These are phyloP conservation scores for Pheosia gnoma DNA, from an alignment of 2,888 invertebrate species.

Conservation along the genomic window DNA sequence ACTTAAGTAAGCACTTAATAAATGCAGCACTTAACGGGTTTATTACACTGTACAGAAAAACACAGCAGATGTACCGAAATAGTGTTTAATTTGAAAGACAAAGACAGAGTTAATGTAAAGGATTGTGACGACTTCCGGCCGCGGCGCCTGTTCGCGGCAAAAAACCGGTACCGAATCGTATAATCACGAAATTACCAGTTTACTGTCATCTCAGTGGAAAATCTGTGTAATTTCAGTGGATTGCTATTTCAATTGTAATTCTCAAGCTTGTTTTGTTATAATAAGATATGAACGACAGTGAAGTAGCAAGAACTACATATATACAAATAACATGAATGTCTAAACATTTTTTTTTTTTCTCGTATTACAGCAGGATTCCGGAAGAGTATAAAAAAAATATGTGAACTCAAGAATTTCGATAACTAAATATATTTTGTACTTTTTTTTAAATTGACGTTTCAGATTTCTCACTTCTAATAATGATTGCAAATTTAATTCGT, in stretches of 20 bases:
- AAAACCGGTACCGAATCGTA: conserved; percentile 17
- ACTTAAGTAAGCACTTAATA: neutral
- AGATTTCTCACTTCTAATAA: too few relatives aligned
- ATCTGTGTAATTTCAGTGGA: conserved; percentile 35
- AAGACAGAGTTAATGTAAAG: conserved; percentile 6
- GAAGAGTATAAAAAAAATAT: too few relatives aligned
- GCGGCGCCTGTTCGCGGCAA: conserved; percentile 7
- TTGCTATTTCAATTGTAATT: conserved; percentile 22
- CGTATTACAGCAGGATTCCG: too few relatives aligned
- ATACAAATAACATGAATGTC: too few relatives aligned
- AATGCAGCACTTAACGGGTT: neutral
- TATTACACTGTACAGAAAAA: neutral
- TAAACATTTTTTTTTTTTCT: too few relatives aligned
- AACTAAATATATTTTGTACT: too few relatives aligned
- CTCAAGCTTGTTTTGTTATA: conserved; percentile 1
- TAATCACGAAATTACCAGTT: conserved; percentile 42
- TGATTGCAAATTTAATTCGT: too few relatives aligned
- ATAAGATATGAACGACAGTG: too few relatives aligned
- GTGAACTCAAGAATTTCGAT: too few relatives aligned
- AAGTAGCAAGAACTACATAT: too few relatives aligned
- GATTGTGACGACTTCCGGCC: conserved; percentile 9
- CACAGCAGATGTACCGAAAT: conserved; percentile 1
- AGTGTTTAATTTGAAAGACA: conserved; percentile 2
- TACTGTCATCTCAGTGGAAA: conserved; percentile 22
- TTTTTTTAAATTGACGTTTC: too few relatives aligned